Evolutionary conservation across 2,797 vertebrate genomes (phyloP).

Genomic region (Centropyge bicolor): DNA sequence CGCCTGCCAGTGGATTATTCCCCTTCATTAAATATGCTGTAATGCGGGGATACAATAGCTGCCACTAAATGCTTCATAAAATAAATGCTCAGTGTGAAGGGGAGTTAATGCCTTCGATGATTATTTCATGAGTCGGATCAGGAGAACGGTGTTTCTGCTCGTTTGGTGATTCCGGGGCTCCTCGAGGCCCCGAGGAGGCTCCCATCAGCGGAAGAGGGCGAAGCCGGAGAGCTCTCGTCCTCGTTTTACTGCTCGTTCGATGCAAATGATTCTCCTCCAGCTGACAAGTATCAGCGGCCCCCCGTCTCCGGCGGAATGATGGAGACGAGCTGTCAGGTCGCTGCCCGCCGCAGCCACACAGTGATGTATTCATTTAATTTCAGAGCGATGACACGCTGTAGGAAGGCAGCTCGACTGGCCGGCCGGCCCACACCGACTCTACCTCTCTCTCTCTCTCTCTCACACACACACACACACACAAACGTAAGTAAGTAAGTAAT

Average conservation of each 20-base stretch:
- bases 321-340: slow-evolving; percentile 68
- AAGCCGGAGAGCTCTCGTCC: slow-evolving; percentile 64
- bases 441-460: background rate
- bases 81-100: slow-evolving; percentile 66
- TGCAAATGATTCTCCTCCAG: slow-evolving; percentile 72
- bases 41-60: slow-evolving; percentile 63
- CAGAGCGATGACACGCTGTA: slow-evolving; percentile 62
- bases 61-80: slow-evolving; percentile 73
- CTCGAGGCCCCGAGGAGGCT: slow-evolving; percentile 59
- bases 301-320: slow-evolving; percentile 60
- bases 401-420: slow-evolving; percentile 13
- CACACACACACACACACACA: slow-evolving; percentile 8
- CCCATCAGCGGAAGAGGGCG: slow-evolving; percentile 50
- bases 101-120: slow-evolving; percentile 76
- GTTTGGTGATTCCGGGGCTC: slow-evolving; percentile 53
- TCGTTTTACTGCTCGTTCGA: slow-evolving; percentile 52
- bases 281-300: slow-evolving; percentile 57
- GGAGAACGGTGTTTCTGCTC: slow-evolving; percentile 56
- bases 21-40: slow-evolving; percentile 63
- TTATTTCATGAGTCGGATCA: slow-evolving; percentile 77
- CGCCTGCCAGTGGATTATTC: slow-evolving; percentile 57
- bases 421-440: background rate
- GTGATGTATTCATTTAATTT: slow-evolving; percentile 76
- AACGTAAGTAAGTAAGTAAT: background rate
- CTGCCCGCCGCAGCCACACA: slow-evolving; percentile 30